Percentiles rank a stretch among this genome's conserved stretches.
Conservation (phyloP, 2,888 invertebrate genomes). For the Polymixis flavicincta region DNA sequence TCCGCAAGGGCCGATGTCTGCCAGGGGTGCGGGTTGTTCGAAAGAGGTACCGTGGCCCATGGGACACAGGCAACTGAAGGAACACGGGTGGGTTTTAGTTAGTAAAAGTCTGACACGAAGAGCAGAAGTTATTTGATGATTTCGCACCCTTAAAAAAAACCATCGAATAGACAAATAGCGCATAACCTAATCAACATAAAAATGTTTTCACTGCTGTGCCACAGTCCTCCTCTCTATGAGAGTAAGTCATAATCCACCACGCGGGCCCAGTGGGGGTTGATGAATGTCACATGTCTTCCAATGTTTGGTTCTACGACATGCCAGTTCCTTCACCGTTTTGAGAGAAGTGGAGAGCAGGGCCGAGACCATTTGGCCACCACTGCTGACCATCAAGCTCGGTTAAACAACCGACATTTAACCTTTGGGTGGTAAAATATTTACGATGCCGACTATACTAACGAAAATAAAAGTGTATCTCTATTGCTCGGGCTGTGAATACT, state of each 20-base stretch:
- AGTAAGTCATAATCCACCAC: neutral
- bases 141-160: too few species aligned
- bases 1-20: too few species aligned
- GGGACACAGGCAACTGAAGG: too few species aligned
- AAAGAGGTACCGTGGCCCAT: too few species aligned
- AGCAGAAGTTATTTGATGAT: too few species aligned
- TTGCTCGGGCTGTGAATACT: neutral
- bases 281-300: neutral
- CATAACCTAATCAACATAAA: neutral
- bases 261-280: neutral
- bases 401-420: neutral
- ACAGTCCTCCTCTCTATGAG: neutral
- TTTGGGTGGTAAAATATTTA: neutral
- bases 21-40: too few species aligned
- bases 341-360: neutral
- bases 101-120: too few species aligned
- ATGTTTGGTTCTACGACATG: neutral
- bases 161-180: neutral
- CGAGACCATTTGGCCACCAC: neutral
- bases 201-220: neutral
- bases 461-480: neutral
- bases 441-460: neutral
- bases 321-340: neutral
- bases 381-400: neutral
- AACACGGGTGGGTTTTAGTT: too few species aligned